phyloP scores from a whole-genome alignment of 2,113 vertebrate species.

The Alces alces region DNA sequence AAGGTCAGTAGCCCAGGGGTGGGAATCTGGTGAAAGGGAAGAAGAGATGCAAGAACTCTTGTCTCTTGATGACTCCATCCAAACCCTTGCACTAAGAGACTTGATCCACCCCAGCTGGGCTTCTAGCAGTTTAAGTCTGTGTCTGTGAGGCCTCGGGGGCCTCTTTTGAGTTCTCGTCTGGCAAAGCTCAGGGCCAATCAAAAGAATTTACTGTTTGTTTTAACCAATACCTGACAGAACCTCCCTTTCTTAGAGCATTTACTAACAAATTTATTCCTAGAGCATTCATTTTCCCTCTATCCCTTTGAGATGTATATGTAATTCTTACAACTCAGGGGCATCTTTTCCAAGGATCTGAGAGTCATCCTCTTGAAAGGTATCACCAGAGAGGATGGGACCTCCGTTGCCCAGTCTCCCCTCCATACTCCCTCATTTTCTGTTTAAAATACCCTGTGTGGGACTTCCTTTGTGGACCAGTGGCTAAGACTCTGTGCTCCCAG shows the following conservation, averaged over 20 bases:
- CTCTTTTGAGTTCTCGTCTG: not conserved
- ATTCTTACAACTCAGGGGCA: not conserved
- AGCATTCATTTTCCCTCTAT: not conserved
- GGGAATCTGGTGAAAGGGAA: not conserved
- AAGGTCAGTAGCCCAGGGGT: not conserved
- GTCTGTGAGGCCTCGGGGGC: not conserved
- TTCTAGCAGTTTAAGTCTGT: not conserved
- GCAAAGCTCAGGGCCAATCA: not conserved
- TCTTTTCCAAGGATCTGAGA: not conserved
- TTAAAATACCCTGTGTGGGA: not conserved
- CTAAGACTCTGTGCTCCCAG: not conserved
- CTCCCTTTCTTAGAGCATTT: not conserved
- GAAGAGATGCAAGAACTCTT: not conserved
- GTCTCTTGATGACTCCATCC: fast-evolving
- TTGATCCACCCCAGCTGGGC: not conserved
- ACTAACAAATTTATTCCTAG: not conserved
- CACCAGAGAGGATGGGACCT: not conserved
- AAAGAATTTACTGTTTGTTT: not conserved
- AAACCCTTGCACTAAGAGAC: not conserved
- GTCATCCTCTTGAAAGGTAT: not conserved
- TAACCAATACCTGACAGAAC: not conserved
- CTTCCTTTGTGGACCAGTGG: not conserved
- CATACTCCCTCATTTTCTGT: not conserved
- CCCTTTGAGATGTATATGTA: not conserved
- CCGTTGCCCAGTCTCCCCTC: not conserved